These are phyloP conservation scores for Drosophila bifasciata DNA, from an alignment of 1,140 invertebrate species.

Conservation along the genomic window DNA sequence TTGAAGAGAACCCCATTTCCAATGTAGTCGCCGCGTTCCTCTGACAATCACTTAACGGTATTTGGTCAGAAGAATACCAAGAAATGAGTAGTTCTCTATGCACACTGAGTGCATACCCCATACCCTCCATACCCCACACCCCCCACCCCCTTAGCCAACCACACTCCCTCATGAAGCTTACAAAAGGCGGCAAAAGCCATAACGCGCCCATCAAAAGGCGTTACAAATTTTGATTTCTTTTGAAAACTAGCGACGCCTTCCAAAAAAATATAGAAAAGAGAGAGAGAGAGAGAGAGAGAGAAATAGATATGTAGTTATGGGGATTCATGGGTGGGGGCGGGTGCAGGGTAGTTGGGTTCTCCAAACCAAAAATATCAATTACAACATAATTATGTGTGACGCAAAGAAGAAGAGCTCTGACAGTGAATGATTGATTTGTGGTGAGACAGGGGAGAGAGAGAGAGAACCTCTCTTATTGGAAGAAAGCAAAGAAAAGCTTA, in stretches of 20 bases:
- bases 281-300: slow-evolving; percentile 24
- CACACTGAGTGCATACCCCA: slow-evolving; percentile 65
- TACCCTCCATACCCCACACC: slow-evolving; percentile 22
- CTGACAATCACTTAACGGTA: slow-evolving; percentile 64
- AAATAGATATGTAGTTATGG: slow-evolving; percentile 2
- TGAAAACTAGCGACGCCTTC: slow-evolving; percentile 70
- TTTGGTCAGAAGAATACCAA: slow-evolving; percentile 22
- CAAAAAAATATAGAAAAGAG: slow-evolving; percentile 27
- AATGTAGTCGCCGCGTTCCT: slow-evolving; percentile 44
- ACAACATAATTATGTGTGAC: slow-evolving; percentile 82
- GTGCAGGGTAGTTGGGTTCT: slow-evolving; percentile 18
- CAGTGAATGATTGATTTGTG: slow-evolving; percentile 78
- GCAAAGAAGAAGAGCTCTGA: slow-evolving; percentile 62
- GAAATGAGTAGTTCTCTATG: slow-evolving; percentile 62
- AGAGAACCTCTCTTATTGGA: not conserved
- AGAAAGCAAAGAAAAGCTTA: slow-evolving; percentile 36
- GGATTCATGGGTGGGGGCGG: not conserved
- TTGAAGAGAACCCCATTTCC: slow-evolving; percentile 37
- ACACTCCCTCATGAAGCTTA: slow-evolving; percentile 24
- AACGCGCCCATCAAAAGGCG: slow-evolving; percentile 78
- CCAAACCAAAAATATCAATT: slow-evolving; percentile 70
- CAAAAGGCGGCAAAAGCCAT: slow-evolving; percentile 38
- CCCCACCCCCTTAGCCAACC: slow-evolving; percentile 6
- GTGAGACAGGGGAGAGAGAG: slow-evolving; percentile 19
- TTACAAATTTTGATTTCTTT: slow-evolving; percentile 82